Percentiles rank a stretch among this genome's conserved stretches.
Evolutionary conservation across 2,113 vertebrate genomes (phyloP).

Genomic region (Recurvirostra avosetta): DNA sequence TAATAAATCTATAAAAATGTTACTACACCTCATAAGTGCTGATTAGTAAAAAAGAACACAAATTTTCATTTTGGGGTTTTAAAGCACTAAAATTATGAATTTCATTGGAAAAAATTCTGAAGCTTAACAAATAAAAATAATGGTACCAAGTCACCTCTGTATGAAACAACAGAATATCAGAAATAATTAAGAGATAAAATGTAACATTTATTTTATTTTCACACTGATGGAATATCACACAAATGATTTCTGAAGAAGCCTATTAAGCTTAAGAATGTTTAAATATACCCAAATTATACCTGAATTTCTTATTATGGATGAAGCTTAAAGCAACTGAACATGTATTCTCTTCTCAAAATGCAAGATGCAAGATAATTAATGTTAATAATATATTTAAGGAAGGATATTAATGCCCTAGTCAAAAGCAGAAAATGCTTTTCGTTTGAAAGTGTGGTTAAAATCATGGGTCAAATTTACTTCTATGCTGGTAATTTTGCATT

Average conservation of each 20-base stretch:
- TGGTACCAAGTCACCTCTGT: neutral
- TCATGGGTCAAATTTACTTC: neutral
- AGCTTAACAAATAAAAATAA: constrained; percentile 5
- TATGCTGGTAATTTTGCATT: neutral
- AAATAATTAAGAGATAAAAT: neutral
- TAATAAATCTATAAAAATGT: constrained; percentile 70
- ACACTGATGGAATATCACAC: neutral
- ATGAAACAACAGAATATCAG: neutral
- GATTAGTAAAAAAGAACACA: constrained; percentile 68
- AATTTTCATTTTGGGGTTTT: constrained; percentile 37
- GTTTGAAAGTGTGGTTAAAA: neutral
- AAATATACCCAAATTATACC: neutral
- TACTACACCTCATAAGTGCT: constrained; percentile 39
- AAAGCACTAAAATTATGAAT: constrained; percentile 36
- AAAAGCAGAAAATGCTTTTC: neutral
- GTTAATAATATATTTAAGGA: neutral
- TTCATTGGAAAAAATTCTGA: neutral
- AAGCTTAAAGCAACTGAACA: neutral
- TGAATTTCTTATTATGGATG: neutral
- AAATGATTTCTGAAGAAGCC: neutral
- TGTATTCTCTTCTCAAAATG: neutral
- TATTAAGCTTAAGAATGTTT: neutral
- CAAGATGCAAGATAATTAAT: neutral
- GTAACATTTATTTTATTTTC: neutral
- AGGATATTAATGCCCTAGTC: neutral